phyloP scores from a whole-genome alignment of 2,113 vertebrate genomes.

The Lophius piscatorius region DNA sequence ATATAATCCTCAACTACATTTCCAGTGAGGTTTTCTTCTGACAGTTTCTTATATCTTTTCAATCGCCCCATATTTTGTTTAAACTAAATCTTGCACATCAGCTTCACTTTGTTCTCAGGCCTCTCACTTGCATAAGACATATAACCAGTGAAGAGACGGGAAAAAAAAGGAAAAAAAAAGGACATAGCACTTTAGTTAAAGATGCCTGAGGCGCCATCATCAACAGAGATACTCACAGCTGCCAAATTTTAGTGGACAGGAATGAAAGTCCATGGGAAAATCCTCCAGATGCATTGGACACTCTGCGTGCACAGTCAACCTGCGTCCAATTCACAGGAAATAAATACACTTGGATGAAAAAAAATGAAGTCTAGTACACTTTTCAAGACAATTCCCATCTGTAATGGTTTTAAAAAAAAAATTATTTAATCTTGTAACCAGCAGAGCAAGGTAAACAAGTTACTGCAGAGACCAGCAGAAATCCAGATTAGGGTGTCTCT shows the following conservation, averaged over 20 bases:
- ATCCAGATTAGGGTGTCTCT: constrained; percentile 2
- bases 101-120: constrained; percentile 35
- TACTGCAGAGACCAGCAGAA: constrained; percentile 28
- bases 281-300: constrained; percentile 99
- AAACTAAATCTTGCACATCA: constrained; percentile 43
- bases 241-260: constrained; percentile 98
- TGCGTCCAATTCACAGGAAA: constrained; percentile 76
- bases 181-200: constrained; percentile 45
- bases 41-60: constrained; percentile 2
- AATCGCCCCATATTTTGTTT: constrained; percentile 4
- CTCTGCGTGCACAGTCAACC: constrained; percentile 98
- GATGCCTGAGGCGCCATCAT: constrained; percentile 43
- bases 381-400: constrained; percentile 47
- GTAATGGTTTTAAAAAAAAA: constrained; percentile 50
- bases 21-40: constrained; percentile 12
- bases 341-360: constrained; percentile 57
- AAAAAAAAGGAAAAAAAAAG: constrained; percentile 11
- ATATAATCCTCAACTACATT: constrained; percentile 6
- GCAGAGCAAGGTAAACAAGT: constrained; percentile 45
- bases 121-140: constrained; percentile 26
- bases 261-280: constrained; percentile 99
- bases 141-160: constrained; percentile 27
- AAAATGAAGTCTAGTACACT: constrained; percentile 56
- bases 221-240: constrained; percentile 91
- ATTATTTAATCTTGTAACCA: constrained; percentile 21